These are phyloP conservation scores for Elegia similella DNA, from an alignment of 2,888 invertebrate genomes.

Conservation along the genomic window DNA sequence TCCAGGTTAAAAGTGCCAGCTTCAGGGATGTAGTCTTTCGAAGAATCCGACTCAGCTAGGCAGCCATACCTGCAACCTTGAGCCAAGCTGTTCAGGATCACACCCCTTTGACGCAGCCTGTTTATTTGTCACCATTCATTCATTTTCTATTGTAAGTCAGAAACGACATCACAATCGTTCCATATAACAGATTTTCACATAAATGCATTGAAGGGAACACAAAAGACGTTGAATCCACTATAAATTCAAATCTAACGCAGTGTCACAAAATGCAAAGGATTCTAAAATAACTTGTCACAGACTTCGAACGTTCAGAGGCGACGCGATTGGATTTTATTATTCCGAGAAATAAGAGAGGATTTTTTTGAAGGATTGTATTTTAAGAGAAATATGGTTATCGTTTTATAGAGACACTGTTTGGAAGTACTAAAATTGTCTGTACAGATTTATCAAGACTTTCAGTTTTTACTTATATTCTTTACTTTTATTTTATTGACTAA, in stretches of 20 bases:
- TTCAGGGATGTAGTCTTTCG: too few species aligned
- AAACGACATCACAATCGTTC: too few species aligned
- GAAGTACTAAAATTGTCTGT: neutral
- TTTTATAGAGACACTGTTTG: neutral
- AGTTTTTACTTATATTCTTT: neutral
- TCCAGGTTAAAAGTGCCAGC: too few species aligned
- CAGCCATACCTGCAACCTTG: too few species aligned
- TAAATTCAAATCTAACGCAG: neutral
- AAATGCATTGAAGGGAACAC: neutral
- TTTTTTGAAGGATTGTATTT: neutral
- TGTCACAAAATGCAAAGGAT: neutral
- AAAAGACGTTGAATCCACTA: neutral
- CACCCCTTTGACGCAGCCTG: too few species aligned
- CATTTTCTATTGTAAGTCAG: too few species aligned
- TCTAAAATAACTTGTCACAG: constrained; percentile 9
- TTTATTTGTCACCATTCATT: too few species aligned
- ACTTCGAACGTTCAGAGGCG: constrained; percentile 2
- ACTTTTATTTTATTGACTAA: too few species aligned
- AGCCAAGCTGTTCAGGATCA: too few species aligned
- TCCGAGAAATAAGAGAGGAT: neutral
- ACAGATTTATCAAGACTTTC: neutral
- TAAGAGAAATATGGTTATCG: neutral
- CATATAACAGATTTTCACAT: too few species aligned
- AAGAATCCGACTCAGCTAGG: too few species aligned
- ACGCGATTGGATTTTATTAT: constrained; percentile 1